A percentile compares a stretch with the other conserved stretches of the same genome.
Evolutionary conservation across 2,888 invertebrate species (phyloP).

Genomic region (Glomeris marginata): DNA sequence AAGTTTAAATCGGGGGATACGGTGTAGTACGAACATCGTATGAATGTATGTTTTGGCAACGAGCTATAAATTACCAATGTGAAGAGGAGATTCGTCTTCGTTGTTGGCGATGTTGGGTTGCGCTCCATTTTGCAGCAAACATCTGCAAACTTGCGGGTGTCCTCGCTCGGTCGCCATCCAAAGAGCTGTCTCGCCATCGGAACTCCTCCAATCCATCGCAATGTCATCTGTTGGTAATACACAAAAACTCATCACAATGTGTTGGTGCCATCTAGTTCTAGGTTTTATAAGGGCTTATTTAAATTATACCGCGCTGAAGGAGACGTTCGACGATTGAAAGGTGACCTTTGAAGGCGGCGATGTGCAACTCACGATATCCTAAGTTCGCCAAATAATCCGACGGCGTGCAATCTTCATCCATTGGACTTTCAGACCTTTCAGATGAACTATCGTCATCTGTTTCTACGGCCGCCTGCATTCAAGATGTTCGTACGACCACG

Average conservation of each 20-base stretch:
- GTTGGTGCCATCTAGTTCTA: background rate
- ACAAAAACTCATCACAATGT: background rate
- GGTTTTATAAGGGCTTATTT: background rate
- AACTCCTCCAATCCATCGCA: constrained; percentile 25
- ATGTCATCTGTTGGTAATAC: constrained; percentile 20
- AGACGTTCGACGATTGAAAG: too few species aligned
- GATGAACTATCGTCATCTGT: too few species aligned
- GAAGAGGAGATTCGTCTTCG: constrained; percentile 22
- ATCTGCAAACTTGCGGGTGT: constrained; percentile 19
- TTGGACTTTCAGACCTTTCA: too few species aligned
- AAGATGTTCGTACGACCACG: too few species aligned
- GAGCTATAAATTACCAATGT: constrained; percentile 22
- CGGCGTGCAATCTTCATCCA: too few species aligned
- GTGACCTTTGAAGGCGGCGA: constrained; percentile 16
- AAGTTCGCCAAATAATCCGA: too few species aligned
- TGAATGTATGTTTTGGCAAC: too few species aligned
- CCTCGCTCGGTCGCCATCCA: constrained; percentile 24
- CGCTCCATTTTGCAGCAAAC: constrained; percentile 25
- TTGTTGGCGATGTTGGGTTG: constrained; percentile 23
- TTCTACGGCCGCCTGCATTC: too few species aligned
- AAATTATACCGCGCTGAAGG: background rate
- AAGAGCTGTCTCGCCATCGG: constrained; percentile 28
- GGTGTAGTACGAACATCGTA: too few species aligned
- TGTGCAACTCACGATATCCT: too few species aligned
- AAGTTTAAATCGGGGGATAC: too few species aligned